Base-by-base conservation (phyloP, 2,888 invertebrate species). In the Biston stratarius region DNA sequence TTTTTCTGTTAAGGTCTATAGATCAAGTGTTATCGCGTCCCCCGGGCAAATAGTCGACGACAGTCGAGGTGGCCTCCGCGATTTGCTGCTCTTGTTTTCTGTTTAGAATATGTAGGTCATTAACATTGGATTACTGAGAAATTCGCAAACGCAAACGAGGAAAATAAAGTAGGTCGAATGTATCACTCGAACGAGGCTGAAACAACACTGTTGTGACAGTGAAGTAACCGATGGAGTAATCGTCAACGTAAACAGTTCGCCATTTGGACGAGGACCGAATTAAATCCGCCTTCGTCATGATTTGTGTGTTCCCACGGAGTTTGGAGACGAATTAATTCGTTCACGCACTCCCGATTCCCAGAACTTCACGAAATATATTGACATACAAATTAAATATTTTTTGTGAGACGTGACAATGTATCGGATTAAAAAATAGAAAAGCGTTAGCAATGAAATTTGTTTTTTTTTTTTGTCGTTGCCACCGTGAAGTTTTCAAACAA, bases 141-240 rank as follows among this genome's bases (percentile, higher is more conserved):
- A 81, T 83, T 81, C 47, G 72, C 79, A 76, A 83, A 76, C 81
- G 77, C 81, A 78, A 61, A 87, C 78, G 83, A 91, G 91, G 92
- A 91, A 90, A 92, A 90, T 34, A 73, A 90, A 84, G 85, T 92
- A 80, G 91, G 92, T 90, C 92, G 83, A 74, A 72, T 74, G 78
- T 73, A 76, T 71, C 74, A 74, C 80, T 64, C 63, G 65, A 51
- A 80, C 77, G 80, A 83, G 85, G 83, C 83, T 85, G 80, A 82
- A 88, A 87, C 78, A 89, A 85, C 84, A 86, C 45, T 75, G 74
- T 72, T 79, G 80, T 80, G 77, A 80, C 79, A 80, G 78, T 80
- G 79, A 76, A 77, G 77, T 81, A 79, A 81, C 73, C 75, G 72
- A 71, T 78, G 75, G 73, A 76, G 77, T 72, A 74, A 74, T 72